Evolutionary conservation across 2,797 vertebrate species (phyloP), one percentile per base, ranked within the genome.

Genomic region (Sebastes hubbsi): DNA sequence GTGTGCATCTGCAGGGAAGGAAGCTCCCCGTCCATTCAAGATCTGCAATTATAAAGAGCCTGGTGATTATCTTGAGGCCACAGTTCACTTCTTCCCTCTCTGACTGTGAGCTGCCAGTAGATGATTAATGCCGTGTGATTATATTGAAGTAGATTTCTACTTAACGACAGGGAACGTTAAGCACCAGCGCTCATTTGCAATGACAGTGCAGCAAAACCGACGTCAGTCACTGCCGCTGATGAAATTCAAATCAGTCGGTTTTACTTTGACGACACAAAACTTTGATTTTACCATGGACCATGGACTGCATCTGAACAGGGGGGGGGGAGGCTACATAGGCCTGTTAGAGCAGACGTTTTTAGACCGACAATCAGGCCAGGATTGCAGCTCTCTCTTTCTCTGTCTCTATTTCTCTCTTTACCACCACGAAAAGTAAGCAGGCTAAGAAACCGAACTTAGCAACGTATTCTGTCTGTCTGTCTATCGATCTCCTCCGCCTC

Each of bases 111-210:
- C 83, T 75, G 86, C 75, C 38, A 72, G 87, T 87, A 68, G 87
- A 92, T 89, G 79, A 93, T 91, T 91, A 92, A 90, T 88, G 67
- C 68, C 25, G 67, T 68, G 73, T 84, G 87, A 91, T 91, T 86
- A 89, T 88, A 65, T 83, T 89, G 84, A 85, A 89, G 81, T 86
- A 75, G 77, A 72, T 82, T 89, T 85, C 52, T 65, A 73, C 72
- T 80, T 72, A 86, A 82, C 14, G 38, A 84, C 72, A 38, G 62
- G 71, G 84, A 82, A 81, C 42, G 77, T 88, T 77, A 72, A 89
- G 71, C 82, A 84, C 83, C 59, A 38, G 32, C 9, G 0, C 69
- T 89, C 56, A 73, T 87, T 88, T 77, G 70, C 71, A 74, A 67
- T 59, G 72, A 86, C 74, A 55, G 77, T 11, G 38, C 77, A 89